A percentile compares a stretch with the other conserved stretches of the same genome.
phyloP scores from a whole-genome alignment of 2,113 vertebrate genomes.

The Ascaphus truei region DNA sequence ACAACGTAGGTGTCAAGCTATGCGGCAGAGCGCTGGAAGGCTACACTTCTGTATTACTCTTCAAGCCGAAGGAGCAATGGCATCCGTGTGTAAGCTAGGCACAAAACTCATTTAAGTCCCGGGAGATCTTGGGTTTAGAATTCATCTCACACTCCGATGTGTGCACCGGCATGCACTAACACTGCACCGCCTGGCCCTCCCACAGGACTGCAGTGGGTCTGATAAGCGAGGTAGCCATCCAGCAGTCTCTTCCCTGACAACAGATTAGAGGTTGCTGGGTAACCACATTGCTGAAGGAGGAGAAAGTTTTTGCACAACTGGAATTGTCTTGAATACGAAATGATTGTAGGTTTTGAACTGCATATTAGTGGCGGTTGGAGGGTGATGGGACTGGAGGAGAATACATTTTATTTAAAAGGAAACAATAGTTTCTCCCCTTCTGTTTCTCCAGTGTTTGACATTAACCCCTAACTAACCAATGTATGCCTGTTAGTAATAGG shows the following conservation, averaged over 20 bases:
- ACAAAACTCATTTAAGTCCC: background rate
- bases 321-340: conserved; percentile 48
- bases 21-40: too few relatives aligned
- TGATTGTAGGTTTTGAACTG: background rate
- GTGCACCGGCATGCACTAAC: conserved; percentile 41
- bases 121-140: conserved; percentile 49
- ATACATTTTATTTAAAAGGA: too few relatives aligned
- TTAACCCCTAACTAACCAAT: too few relatives aligned
- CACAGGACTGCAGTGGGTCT: conserved; percentile 40
- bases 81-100: background rate
- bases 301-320: conserved; percentile 48
- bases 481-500: too few relatives aligned
- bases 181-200: conserved; percentile 35
- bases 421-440: too few relatives aligned
- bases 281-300: conserved; percentile 48
- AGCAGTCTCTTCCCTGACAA: conserved; percentile 57
- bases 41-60: background rate
- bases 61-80: background rate
- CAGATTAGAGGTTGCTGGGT: conserved; percentile 56
- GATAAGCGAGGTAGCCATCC: conserved; percentile 45
- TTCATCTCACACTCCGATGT: conserved; percentile 50
- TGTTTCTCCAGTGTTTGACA: too few relatives aligned
- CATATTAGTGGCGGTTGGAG: too few relatives aligned
- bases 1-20: too few relatives aligned
- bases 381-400: too few relatives aligned